These are phyloP conservation scores for Phalacrocorax pelagicus DNA, from an alignment of 2,113 vertebrate species.

Conservation along the genomic window DNA sequence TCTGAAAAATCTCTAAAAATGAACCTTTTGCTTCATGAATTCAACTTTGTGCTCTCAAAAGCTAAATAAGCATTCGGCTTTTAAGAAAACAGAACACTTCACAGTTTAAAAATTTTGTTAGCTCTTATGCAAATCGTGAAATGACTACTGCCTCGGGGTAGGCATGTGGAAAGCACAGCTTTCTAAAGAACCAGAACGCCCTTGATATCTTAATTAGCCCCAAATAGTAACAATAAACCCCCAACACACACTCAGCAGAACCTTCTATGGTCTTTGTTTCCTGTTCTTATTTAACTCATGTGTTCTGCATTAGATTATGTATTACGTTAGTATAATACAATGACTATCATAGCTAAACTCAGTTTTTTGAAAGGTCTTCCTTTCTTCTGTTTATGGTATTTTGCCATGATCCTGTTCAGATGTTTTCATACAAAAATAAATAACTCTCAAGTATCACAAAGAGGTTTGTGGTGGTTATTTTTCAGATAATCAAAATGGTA, in stretches of 20 bases:
- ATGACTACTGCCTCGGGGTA: background rate
- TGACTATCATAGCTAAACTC: background rate
- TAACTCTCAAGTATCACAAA: background rate
- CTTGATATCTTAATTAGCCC: background rate
- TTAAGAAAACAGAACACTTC: slow-evolving; percentile 23
- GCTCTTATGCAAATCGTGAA: slow-evolving; percentile 27
- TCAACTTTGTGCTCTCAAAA: slow-evolving; percentile 45
- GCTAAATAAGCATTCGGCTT: slow-evolving; percentile 28
- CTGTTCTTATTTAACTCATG: background rate
- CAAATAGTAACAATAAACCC: background rate
- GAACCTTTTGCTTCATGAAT: slow-evolving; percentile 17
- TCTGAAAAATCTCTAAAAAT: slow-evolving; percentile 37
- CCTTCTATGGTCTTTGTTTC: background rate
- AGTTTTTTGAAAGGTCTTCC: background rate
- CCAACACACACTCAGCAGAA: background rate
- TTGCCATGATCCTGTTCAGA: background rate
- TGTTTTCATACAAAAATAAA: background rate
- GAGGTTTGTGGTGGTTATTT: background rate
- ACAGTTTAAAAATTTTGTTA: slow-evolving; percentile 35
- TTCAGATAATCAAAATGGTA: background rate
- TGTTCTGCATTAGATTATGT: background rate
- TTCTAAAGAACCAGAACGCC: slow-evolving; percentile 3
- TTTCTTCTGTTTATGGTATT: background rate
- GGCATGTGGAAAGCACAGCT: slow-evolving; percentile 3
- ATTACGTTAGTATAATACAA: background rate